Base-by-base conservation (phyloP, 2,113 vertebrate genomes). In the Pithys albifrons region DNA sequence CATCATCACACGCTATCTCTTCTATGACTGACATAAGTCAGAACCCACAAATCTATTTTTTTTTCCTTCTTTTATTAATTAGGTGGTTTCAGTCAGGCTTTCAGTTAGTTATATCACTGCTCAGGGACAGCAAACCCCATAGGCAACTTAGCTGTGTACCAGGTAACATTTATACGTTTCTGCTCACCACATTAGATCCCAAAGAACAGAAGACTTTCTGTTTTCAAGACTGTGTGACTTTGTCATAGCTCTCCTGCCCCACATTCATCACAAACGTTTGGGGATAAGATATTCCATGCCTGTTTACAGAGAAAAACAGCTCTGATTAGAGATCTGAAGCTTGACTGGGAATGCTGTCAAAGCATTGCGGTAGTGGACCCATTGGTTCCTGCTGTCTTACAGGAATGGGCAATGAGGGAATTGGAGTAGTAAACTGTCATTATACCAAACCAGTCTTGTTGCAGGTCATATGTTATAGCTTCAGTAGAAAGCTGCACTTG, bases 31-130 rank as follows among this genome's bases (percentile, higher is more conserved):
- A 91, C 37, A 75, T 14, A 75, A 51, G 17, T 23, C 43, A 72
- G 52, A 71, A 17, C 6, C 2, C 27, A 45, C 22, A 24, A n/a
- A 91, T 7, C 2, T 35, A 0, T 3, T 84, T 71, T 49, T 49
- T 46, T 13, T 6, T 3, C 2, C n/a, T 58, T 13, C 3, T 74
- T 65, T 65, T 74, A 23, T 37, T 51, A 65, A 41, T 76, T 31
- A 66, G 0, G 11, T 14, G 12, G 2, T 65, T 86, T 73, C 12
- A 35, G 31, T 58, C 46, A 16, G 0, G 0, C 8, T 59, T 51
- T 18, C 33, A 69, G 18, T 46, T 43, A 69, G n/a, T 54, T 28
- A 12, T 0, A 2, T 7, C 23, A 51, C 39, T 81, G 37, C 37
- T 46, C 20, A 48, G 43, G 48, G 69, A 14, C 52, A 93, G 24